phyloP scores from a whole-genome alignment of 2,113 vertebrate genomes.

The Apodemus speciosus region DNA sequence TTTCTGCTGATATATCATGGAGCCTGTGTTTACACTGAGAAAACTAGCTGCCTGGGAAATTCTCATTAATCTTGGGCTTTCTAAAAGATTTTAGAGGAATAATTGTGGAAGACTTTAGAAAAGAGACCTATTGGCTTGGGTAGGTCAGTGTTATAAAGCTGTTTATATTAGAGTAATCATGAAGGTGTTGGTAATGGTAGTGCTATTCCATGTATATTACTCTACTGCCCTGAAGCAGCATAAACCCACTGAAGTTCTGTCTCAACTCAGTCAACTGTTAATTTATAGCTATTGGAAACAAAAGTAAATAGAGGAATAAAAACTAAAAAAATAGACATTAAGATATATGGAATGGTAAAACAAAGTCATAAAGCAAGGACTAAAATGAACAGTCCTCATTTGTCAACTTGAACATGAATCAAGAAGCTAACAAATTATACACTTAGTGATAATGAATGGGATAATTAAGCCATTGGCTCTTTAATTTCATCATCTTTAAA shows the following conservation, averaged over 20 bases:
- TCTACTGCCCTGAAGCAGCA: background rate
- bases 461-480: background rate
- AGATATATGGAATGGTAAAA: background rate
- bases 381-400: background rate
- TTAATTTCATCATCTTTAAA: background rate
- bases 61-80: background rate
- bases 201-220: background rate
- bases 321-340: background rate
- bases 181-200: too few species aligned
- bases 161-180: background rate
- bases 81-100: background rate
- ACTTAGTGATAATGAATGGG: background rate
- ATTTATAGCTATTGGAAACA: background rate
- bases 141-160: background rate
- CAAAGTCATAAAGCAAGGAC: background rate
- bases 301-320: background rate
- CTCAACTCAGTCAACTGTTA: background rate
- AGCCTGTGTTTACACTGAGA: background rate
- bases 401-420: background rate
- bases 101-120: background rate
- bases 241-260: background rate
- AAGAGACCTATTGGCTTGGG: background rate
- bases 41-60: background rate
- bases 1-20: background rate
- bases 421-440: background rate